These are phyloP conservation scores for Microcebus lehilahytsara DNA, from an alignment of 2,113 vertebrate species.

Conservation along the genomic window DNA sequence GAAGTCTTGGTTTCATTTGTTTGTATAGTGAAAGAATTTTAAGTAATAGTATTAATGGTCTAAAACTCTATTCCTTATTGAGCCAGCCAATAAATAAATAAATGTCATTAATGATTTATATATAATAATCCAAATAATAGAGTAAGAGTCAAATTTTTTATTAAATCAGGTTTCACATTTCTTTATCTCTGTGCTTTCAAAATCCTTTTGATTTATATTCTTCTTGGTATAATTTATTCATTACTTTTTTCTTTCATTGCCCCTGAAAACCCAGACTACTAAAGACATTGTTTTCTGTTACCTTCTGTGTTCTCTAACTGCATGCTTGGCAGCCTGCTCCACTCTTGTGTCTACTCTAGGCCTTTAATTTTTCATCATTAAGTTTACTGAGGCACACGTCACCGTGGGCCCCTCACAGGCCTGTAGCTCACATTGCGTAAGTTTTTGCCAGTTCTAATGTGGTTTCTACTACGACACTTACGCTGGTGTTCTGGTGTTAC, in stretches of 20 bases:
- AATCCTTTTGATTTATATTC: neutral
- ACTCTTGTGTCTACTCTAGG: neutral
- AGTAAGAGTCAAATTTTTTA: neutral
- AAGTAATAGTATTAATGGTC: neutral
- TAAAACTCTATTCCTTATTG: neutral
- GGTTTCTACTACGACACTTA: neutral
- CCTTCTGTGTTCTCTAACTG: neutral
- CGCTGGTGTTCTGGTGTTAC: neutral
- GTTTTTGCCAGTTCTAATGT: neutral
- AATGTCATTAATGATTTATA: neutral
- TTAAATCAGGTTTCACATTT: neutral
- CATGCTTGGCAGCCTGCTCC: accelerated
- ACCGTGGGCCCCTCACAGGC: accelerated
- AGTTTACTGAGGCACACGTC: accelerated
- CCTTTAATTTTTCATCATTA: neutral
- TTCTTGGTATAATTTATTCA: neutral
- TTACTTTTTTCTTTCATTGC: neutral
- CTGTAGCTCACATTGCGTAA: neutral
- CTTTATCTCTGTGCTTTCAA: neutral
- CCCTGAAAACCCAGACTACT: neutral
- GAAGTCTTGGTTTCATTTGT: neutral
- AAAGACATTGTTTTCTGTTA: neutral
- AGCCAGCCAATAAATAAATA: neutral
- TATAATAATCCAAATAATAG: neutral
- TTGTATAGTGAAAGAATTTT: neutral